Conservation (phyloP, 2,797 vertebrate genomes). For the Siniperca undulata region DNA sequence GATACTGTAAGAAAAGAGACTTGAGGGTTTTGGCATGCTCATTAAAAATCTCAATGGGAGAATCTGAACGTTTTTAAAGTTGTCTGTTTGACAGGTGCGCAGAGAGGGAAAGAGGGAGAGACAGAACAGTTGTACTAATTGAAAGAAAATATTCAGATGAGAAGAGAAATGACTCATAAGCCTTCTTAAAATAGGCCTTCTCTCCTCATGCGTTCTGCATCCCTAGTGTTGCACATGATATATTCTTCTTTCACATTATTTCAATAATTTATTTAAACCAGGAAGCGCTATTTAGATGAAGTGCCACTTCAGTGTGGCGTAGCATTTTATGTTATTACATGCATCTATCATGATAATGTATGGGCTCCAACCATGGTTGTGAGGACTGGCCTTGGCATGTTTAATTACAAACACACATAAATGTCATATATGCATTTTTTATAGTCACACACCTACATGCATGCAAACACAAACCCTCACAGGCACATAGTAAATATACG, state of each 20-base stretch:
- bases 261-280: constrained; percentile 56
- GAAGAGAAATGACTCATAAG: constrained; percentile 49
- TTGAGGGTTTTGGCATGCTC: constrained; percentile 70
- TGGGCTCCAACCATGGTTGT: constrained; percentile 3
- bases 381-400: constrained; percentile 29
- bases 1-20: constrained; percentile 68
- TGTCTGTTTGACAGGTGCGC: constrained; percentile 77
- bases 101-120: constrained; percentile 58
- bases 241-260: constrained; percentile 52
- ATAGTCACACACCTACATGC: constrained; percentile 11
- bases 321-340: constrained; percentile 53
- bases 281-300: constrained; percentile 55
- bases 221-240: constrained; percentile 28
- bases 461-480: constrained; percentile 20
- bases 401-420: constrained; percentile 61
- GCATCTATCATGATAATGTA: constrained; percentile 56
- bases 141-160: constrained; percentile 73
- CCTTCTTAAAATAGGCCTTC: constrained; percentile 44
- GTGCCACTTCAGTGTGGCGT: constrained; percentile 18
- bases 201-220: constrained; percentile 29
- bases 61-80: constrained; percentile 75
- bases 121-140: constrained; percentile 69
- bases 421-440: constrained; percentile 51
- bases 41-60: constrained; percentile 79
- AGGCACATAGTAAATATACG: constrained; percentile 19